A percentile compares a stretch with the other conserved stretches of the same genome.
Evolutionary conservation across 2,797 vertebrate genomes (phyloP).

Genomic region (Aphelocoma californica): DNA sequence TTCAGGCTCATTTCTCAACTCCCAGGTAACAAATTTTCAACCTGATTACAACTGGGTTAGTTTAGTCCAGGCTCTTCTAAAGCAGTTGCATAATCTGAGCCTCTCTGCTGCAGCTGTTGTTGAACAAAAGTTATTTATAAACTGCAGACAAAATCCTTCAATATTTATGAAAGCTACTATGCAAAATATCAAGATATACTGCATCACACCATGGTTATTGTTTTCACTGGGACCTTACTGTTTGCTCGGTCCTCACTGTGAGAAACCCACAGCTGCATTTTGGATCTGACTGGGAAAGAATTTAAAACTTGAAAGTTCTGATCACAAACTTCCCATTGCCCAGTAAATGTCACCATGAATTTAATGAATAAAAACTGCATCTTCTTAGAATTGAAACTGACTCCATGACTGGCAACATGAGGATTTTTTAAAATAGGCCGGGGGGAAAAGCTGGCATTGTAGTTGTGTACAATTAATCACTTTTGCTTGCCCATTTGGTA

Average conservation of each 20-base stretch:
- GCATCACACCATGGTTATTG: not conserved
- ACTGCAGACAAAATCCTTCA: conserved; percentile 28
- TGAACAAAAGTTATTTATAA: conserved; percentile 50
- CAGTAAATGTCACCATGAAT: not conserved
- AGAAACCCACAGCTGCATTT: conserved; percentile 36
- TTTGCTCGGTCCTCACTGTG: conserved; percentile 11
- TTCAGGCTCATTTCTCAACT: conserved; percentile 33
- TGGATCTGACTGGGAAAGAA: conserved; percentile 22
- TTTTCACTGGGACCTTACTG: conserved; percentile 16
- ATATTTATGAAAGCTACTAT: conserved; percentile 49
- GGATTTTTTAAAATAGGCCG: not conserved
- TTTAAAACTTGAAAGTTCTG: not conserved
- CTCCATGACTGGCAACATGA: not conserved
- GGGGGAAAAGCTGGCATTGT: not conserved
- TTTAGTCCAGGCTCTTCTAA: not conserved
- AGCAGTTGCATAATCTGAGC: not conserved
- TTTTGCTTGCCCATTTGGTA: not conserved
- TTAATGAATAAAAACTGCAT: not conserved
- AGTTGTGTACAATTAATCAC: not conserved
- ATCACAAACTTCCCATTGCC: not conserved
- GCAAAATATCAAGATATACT: conserved; percentile 34
- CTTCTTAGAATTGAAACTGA: not conserved
- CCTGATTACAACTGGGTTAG: conserved; percentile 1
- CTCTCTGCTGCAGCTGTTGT: conserved; percentile 6
- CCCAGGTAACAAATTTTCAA: conserved; percentile 46